Evolutionary conservation across 2,113 vertebrate species (phyloP).

Genomic region (Calidris pugnax): DNA sequence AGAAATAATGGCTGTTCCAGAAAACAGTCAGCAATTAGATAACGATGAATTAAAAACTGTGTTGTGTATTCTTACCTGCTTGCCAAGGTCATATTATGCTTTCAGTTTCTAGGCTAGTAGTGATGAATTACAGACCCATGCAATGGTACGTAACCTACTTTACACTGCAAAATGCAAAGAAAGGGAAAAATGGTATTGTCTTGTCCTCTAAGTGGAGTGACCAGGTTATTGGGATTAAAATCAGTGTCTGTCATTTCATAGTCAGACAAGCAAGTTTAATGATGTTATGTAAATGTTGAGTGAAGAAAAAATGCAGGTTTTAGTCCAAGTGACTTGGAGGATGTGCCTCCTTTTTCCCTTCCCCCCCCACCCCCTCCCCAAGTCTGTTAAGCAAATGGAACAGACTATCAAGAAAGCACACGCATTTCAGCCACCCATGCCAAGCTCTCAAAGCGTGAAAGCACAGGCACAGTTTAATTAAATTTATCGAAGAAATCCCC

Average conservation of each 20-base stretch:
- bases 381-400: background rate
- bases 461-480: background rate
- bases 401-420: background rate
- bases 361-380: background rate
- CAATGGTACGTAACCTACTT: background rate
- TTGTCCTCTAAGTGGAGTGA: background rate
- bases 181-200: background rate
- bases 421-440: background rate
- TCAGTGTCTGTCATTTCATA: background rate
- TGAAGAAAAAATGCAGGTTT: background rate
- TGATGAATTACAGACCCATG: background rate
- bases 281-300: background rate
- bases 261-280: background rate
- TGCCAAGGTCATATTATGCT: background rate
- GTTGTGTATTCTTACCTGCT: background rate
- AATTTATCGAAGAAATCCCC: slow-evolving; percentile 8
- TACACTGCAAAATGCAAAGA: background rate
- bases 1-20: background rate
- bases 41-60: background rate
- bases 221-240: background rate
- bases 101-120: background rate
- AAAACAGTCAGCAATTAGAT: background rate
- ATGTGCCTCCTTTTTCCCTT: rapidly evolving
- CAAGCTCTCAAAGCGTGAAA: background rate
- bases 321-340: background rate